Evolutionary conservation across 2,797 vertebrate genomes (phyloP).

Genomic region (Mus spretus): DNA sequence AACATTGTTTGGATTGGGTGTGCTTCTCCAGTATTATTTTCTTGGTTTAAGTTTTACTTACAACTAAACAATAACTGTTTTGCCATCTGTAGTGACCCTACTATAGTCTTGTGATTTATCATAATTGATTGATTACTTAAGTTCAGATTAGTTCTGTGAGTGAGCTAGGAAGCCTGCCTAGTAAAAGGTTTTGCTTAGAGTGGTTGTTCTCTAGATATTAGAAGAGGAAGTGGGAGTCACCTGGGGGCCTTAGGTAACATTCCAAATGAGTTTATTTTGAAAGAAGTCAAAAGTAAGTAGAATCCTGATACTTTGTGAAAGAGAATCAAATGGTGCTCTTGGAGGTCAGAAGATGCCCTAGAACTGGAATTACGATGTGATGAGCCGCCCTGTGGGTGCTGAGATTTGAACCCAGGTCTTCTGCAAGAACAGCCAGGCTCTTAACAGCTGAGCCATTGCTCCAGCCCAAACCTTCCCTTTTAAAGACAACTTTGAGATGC

Average conservation of each 20-base stretch:
- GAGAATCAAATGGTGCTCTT: neutral
- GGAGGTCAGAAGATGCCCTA: neutral
- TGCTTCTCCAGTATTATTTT: slow-evolving; percentile 20
- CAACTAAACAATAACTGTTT: neutral
- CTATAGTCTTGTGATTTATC: slow-evolving; percentile 19
- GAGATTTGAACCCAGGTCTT: neutral
- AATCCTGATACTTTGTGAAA: neutral
- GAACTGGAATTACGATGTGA: neutral
- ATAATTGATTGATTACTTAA: slow-evolving; percentile 4
- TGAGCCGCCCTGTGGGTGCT: neutral
- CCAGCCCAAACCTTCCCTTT: neutral
- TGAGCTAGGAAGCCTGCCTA: neutral
- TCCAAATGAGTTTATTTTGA: slow-evolving; percentile 51
- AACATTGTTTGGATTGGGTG: slow-evolving; percentile 4
- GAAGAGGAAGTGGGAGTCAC: neutral
- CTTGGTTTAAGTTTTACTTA: slow-evolving; percentile 51
- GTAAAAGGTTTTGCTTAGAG: slow-evolving; percentile 11
- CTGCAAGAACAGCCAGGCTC: neutral
- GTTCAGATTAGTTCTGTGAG: slow-evolving; percentile 21
- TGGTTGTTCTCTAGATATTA: slow-evolving; percentile 24
- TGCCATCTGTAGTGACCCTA: neutral
- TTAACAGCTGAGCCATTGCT: neutral
- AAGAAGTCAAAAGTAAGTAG: slow-evolving; percentile 31
- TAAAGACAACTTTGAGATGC: slow-evolving; percentile 17
- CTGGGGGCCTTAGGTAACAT: neutral